A percentile compares a stretch with the other conserved stretches of the same genome.
phyloP scores from a whole-genome alignment of 1,140 invertebrate genomes.

The Berghia stephanieae region DNA sequence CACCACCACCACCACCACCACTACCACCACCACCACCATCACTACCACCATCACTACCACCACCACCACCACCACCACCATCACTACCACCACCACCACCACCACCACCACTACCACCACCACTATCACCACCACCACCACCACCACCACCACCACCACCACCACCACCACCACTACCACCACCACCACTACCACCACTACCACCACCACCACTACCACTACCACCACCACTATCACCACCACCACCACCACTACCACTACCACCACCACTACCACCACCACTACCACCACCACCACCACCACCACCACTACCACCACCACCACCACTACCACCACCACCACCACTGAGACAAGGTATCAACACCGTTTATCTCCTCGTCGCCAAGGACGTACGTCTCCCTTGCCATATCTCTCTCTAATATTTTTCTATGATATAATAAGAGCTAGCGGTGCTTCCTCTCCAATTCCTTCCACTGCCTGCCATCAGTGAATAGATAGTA shows the following conservation, averaged over 20 bases:
- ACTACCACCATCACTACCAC: background rate
- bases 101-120: background rate
- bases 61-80: background rate
- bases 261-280: background rate
- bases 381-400: too few species aligned
- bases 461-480: too few species aligned
- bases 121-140: background rate
- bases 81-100: background rate
- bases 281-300: slow-evolving; percentile 24
- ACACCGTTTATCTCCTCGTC: slow-evolving; percentile 24
- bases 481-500: too few species aligned
- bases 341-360: slow-evolving; percentile 11
- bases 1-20: too few species aligned
- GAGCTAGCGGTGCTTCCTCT: too few species aligned
- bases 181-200: background rate
- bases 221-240: background rate
- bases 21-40: background rate
- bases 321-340: slow-evolving; percentile 18
- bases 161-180: background rate
- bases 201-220: background rate
- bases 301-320: slow-evolving; percentile 18
- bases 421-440: background rate
- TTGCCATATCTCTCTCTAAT: too few species aligned
- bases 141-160: background rate
- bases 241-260: background rate